phyloP scores from a whole-genome alignment of 1,140 invertebrate species.

The Micrasema minimum region DNA sequence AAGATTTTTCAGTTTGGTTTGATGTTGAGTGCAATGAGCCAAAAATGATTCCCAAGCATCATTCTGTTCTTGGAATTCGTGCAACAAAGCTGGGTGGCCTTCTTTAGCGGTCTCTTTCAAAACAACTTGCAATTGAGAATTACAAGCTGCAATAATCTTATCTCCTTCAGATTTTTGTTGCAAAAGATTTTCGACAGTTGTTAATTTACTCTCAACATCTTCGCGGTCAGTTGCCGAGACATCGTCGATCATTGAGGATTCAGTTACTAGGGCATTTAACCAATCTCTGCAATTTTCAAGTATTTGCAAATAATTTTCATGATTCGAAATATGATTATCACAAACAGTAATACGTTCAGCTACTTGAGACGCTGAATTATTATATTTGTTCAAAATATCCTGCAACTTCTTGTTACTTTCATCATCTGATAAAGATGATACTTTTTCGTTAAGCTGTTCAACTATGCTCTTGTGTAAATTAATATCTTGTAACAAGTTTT shows the following conservation, averaged over 20 bases:
- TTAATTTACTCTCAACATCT: slow-evolving; percentile 78
- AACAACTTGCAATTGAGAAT: slow-evolving; percentile 77
- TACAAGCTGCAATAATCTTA: slow-evolving; percentile 75
- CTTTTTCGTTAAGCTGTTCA: slow-evolving; percentile 80
- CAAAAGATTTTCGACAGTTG: slow-evolving; percentile 79
- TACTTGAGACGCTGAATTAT: slow-evolving; percentile 74
- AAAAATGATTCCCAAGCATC: slow-evolving; percentile 83
- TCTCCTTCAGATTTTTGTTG: slow-evolving; percentile 79
- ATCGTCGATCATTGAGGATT: slow-evolving; percentile 74
- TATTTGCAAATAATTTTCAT: slow-evolving; percentile 83
- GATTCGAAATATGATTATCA: slow-evolving; percentile 81
- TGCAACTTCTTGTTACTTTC: slow-evolving; percentile 78
- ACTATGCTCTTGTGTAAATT: slow-evolving; percentile 82
- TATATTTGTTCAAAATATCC: slow-evolving; percentile 76
- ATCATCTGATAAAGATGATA: slow-evolving; percentile 77
- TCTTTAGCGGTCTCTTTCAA: slow-evolving; percentile 80
- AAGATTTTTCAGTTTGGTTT: slow-evolving; percentile 76
- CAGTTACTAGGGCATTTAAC: slow-evolving; percentile 75
- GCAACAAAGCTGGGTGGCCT: slow-evolving; percentile 80
- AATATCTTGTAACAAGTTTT: slow-evolving; percentile 83
- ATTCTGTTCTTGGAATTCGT: slow-evolving; percentile 80
- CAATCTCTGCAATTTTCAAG: slow-evolving; percentile 81
- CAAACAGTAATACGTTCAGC: slow-evolving; percentile 73
- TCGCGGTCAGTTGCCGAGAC: slow-evolving; percentile 79
- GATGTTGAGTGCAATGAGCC: slow-evolving; percentile 73